Evolutionary conservation across 35 echinoderm and acorn worm species (phyloP).

Genomic region (Ophiothrix spiculata): DNA sequence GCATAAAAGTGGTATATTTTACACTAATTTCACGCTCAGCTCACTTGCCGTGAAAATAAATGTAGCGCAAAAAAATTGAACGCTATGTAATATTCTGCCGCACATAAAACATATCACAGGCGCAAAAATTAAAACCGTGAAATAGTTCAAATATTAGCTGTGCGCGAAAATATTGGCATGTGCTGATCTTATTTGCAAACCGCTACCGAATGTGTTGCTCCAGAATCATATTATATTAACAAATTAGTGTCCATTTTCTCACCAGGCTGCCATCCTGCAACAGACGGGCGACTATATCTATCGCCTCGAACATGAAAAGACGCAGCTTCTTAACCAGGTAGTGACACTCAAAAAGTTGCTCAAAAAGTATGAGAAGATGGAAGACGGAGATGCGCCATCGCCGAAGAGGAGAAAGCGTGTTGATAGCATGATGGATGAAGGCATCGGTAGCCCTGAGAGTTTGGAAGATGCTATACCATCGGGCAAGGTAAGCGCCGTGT

Average conservation of each 20-base stretch:
- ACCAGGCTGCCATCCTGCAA: constrained; percentile 96
- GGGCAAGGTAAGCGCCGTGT: neutral
- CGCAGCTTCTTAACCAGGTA: constrained; percentile 73
- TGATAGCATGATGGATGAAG: constrained; percentile 98
- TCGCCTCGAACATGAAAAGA: constrained; percentile 97
- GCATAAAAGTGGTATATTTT: neutral
- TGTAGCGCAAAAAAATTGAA: neutral
- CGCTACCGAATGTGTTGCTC: too few species aligned
- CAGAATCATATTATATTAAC: neutral
- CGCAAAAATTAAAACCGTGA: too few species aligned
- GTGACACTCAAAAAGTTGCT: constrained; percentile 65
- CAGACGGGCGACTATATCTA: constrained; percentile 91
- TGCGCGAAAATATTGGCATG: too few species aligned
- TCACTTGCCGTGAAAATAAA: neutral
- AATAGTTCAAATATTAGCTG: too few species aligned
- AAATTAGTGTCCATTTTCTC: neutral
- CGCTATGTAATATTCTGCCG: neutral
- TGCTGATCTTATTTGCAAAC: too few species aligned
- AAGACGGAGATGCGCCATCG: constrained; percentile 70
- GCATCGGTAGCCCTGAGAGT: constrained; percentile 80
- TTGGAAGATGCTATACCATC: constrained; percentile 48
- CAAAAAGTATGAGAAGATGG: constrained; percentile 56
- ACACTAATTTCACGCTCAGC: neutral
- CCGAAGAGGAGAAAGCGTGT: constrained; percentile 73
- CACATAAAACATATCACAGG: too few species aligned